phyloP scores from a whole-genome alignment of 2,888 invertebrate genomes.

The Drosophila putrida region DNA sequence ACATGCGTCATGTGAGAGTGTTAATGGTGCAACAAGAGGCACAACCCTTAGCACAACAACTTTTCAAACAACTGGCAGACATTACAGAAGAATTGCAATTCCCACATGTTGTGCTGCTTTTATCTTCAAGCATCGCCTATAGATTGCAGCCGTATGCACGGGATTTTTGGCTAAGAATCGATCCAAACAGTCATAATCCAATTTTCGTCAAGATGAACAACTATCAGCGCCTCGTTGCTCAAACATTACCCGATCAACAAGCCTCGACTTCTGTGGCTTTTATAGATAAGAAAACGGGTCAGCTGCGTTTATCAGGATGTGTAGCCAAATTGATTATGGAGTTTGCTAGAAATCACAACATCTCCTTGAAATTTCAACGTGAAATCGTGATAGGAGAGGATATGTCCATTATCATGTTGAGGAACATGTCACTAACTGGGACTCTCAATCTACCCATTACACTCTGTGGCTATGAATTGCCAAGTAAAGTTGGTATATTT shows the following conservation, averaged over 20 bases:
- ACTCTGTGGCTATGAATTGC: conserved; percentile 58
- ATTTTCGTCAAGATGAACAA: conserved; percentile 41
- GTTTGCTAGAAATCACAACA: conserved; percentile 47
- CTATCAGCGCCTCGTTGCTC: conserved; percentile 28
- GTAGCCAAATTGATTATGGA: conserved; percentile 47
- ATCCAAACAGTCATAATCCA: neutral
- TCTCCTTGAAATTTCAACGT: conserved; percentile 50
- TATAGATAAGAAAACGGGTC: conserved; percentile 20
- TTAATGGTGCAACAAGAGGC: conserved; percentile 27
- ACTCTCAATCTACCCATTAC: conserved; percentile 56
- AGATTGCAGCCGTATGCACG: conserved; percentile 52
- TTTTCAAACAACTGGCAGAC: conserved; percentile 11
- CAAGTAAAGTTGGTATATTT: conserved; percentile 26
- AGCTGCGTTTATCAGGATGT: conserved; percentile 39
- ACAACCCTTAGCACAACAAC: neutral
- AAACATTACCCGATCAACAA: conserved; percentile 57
- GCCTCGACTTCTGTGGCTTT: conserved; percentile 49
- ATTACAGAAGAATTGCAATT: conserved; percentile 21
- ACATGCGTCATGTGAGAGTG: conserved; percentile 61
- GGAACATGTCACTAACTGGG: conserved; percentile 63
- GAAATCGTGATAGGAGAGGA: conserved; percentile 23
- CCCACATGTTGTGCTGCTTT: conserved; percentile 42
- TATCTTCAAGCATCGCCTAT: neutral
- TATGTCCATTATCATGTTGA: conserved; percentile 40
- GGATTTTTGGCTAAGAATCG: conserved; percentile 40